Conservation (phyloP, 1,140 invertebrate genomes). For the Bombus sylvicola region DNA sequence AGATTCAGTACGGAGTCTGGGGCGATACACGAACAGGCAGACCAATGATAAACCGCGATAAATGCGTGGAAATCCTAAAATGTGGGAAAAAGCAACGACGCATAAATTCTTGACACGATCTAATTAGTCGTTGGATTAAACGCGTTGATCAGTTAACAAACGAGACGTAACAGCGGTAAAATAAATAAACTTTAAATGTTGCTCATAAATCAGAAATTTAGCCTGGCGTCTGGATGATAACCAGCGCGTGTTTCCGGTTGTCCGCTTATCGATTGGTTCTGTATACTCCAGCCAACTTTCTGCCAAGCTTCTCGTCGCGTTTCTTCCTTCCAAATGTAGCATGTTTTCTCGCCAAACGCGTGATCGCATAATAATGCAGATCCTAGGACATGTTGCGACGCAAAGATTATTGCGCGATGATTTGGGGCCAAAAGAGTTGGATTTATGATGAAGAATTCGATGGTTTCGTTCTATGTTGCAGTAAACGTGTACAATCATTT, state of each 20-base stretch:
- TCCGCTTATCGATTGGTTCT: conserved; percentile 47
- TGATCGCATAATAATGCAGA: background rate
- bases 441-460: background rate
- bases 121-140: conserved; percentile 31
- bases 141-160: background rate
- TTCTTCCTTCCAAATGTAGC: background rate
- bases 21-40: no score
- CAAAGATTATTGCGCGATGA: conserved; percentile 2
- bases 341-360: background rate
- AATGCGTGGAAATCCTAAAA: conserved; percentile 8
- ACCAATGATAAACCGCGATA: background rate
- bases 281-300: conserved; percentile 1
- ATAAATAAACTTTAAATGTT: conserved; percentile 8
- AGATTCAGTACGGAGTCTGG: no score
- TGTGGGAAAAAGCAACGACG: background rate
- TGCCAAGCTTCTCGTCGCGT: background rate
- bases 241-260: conserved; percentile 1
- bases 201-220: conserved; percentile 37
- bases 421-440: background rate
- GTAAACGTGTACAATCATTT: no score
- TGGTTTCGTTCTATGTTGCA: background rate
- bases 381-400: background rate
- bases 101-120: background rate
- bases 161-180: background rate
- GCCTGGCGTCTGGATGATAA: conserved; percentile 38